These are phyloP conservation scores for Pipistrellus pipistrellus DNA, from an alignment of 2,797 vertebrate genomes.

Conservation along the genomic window DNA sequence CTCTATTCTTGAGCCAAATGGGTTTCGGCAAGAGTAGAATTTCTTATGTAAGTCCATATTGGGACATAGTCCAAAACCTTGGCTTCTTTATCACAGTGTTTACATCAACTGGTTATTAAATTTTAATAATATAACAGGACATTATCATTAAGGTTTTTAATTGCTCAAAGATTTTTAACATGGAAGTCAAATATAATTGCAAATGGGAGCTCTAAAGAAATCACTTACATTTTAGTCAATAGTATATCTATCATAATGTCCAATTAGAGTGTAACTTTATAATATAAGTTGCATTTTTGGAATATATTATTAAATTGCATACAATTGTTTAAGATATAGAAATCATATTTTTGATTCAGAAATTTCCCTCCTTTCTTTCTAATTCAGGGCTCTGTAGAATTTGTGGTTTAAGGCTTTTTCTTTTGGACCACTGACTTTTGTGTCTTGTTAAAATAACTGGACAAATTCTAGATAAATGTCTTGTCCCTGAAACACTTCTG, in stretches of 20 bases:
- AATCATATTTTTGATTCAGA: neutral
- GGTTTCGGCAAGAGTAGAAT: neutral
- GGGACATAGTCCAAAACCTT: neutral
- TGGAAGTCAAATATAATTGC: neutral
- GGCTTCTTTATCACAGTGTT: neutral
- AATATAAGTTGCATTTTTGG: neutral
- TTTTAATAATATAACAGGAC: neutral
- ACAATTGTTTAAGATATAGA: neutral
- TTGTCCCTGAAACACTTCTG: neutral
- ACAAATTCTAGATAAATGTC: neutral
- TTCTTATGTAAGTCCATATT: neutral
- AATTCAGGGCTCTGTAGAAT: neutral
- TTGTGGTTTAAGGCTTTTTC: neutral
- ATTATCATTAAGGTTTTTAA: neutral
- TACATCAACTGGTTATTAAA: neutral
- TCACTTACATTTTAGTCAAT: neutral
- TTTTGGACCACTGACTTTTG: neutral
- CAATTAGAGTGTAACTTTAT: neutral
- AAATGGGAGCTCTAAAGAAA: neutral
- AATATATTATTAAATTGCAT: neutral
- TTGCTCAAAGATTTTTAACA: neutral
- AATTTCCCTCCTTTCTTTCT: conserved; percentile 19
- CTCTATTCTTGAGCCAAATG: no score
- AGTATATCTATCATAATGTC: neutral
- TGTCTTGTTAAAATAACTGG: neutral